A percentile compares a stretch with the other conserved stretches of the same genome.
Conservation (phyloP, 1,140 invertebrate species). For the Rhagoletis pomonella region DNA sequence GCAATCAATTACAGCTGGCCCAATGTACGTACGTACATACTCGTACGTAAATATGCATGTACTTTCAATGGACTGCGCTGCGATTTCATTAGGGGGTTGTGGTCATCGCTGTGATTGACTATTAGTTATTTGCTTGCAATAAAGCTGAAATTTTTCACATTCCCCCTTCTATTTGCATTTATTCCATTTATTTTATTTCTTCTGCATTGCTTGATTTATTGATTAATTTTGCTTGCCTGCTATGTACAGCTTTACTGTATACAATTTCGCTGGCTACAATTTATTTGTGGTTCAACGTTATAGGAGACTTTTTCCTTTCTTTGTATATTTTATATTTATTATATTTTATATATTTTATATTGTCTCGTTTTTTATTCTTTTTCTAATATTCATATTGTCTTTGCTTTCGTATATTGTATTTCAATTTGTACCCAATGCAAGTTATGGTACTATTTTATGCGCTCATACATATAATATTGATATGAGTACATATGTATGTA, state of each 20-base stretch:
- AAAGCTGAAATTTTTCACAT: not conserved
- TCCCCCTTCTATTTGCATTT: not conserved
- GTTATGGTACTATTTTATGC: not conserved
- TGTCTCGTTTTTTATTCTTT: not conserved
- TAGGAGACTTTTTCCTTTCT: not conserved
- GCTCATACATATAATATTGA: not conserved
- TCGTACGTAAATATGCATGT: no score
- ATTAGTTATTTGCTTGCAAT: slow-evolving; percentile 13
- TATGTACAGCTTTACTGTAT: not conserved
- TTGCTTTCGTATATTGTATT: not conserved
- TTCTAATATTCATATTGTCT: not conserved
- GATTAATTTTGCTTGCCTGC: not conserved
- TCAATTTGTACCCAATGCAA: not conserved
- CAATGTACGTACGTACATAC: no score
- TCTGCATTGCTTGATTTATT: slow-evolving; percentile 5
- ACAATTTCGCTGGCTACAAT: not conserved
- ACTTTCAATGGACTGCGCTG: no score
- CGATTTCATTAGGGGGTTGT: not conserved
- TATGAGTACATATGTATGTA: not conserved
- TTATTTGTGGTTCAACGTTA: not conserved
- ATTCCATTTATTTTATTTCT: slow-evolving; percentile 32
- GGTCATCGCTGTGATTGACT: not conserved
- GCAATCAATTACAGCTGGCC: no score
- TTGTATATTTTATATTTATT: not conserved
- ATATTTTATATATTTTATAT: not conserved